These are phyloP conservation scores for Ursus arctos DNA, from an alignment of 2,113 vertebrate genomes.

Conservation along the genomic window DNA sequence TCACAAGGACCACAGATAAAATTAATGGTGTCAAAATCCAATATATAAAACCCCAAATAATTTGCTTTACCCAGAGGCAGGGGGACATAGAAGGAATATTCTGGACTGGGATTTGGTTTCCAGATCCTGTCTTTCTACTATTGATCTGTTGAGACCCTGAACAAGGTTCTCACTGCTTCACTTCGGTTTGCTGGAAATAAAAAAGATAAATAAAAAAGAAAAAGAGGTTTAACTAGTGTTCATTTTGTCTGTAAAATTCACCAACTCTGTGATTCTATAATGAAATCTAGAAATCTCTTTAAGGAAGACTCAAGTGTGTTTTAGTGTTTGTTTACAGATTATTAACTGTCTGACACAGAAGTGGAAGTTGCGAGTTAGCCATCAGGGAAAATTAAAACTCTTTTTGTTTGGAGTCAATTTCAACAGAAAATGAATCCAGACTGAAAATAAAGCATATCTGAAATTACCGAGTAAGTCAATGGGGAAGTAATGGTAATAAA, in stretches of 20 bases:
- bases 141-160: not conserved
- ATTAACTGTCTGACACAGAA: constrained; percentile 37
- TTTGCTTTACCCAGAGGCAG: not conserved
- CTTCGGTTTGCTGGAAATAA: not conserved
- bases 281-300: not conserved
- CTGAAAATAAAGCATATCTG: constrained; percentile 49
- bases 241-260: not conserved
- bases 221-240: not conserved
- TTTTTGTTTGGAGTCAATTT: constrained; percentile 25
- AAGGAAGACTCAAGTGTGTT: not conserved
- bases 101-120: not conserved
- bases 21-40: constrained; percentile 3
- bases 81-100: not conserved
- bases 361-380: constrained; percentile 31
- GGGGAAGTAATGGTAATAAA: constrained; percentile 61
- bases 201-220: not conserved
- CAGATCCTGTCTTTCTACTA: fast-evolving
- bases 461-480: constrained; percentile 51
- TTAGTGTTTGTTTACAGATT: constrained; percentile 67
- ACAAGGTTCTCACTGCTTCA: not conserved
- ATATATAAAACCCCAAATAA: not conserved
- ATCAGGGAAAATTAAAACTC: constrained; percentile 58
- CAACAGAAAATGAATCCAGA: constrained; percentile 47
- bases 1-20: not conserved
- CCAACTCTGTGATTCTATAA: not conserved